Evolutionary conservation across 1,140 invertebrate genomes (phyloP).

Genomic region (Drosophila tristis): DNA sequence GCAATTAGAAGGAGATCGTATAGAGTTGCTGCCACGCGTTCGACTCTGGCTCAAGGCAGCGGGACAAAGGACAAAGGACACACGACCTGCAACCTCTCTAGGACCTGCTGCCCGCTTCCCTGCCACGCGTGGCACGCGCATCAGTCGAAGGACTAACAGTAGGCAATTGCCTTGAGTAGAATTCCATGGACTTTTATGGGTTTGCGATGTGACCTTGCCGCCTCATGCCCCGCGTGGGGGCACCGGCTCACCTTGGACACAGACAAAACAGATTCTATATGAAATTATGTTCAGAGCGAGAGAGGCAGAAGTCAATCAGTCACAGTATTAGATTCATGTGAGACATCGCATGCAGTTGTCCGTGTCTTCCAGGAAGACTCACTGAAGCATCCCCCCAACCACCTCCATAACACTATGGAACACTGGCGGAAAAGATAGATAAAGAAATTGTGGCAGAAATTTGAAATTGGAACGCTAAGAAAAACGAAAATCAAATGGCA

Average conservation of each 20-base stretch:
- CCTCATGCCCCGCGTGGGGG: conserved; percentile 22
- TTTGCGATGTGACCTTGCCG: conserved; percentile 13
- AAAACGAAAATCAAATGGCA: too few species aligned
- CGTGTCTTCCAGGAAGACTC: conserved; percentile 24
- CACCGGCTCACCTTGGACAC: conserved; percentile 55
- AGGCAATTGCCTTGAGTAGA: conserved; percentile 17
- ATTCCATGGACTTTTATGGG: conserved; percentile 16
- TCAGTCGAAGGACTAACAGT: conserved; percentile 44
- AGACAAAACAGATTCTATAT: conserved; percentile 27
- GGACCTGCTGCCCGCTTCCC: conserved; percentile 21
- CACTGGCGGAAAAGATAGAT: too few species aligned
- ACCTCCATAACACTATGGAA: neutral
- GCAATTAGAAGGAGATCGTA: conserved; percentile 41
- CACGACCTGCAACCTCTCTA: conserved; percentile 40
- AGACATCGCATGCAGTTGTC: conserved; percentile 8
- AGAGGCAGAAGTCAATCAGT: conserved; percentile 61
- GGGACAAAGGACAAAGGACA: conserved; percentile 27
- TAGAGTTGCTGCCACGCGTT: conserved; percentile 26
- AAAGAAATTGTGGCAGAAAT: too few species aligned
- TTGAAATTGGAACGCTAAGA: too few species aligned
- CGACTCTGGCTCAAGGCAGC: too few species aligned
- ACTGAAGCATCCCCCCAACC: too few species aligned
- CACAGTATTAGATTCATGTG: conserved; percentile 44
- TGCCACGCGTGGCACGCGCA: conserved; percentile 31
- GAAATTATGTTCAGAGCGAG: too few species aligned